Conservation (phyloP, 1,140 invertebrate genomes). For the Zeugodacus cucurbitae region DNA sequence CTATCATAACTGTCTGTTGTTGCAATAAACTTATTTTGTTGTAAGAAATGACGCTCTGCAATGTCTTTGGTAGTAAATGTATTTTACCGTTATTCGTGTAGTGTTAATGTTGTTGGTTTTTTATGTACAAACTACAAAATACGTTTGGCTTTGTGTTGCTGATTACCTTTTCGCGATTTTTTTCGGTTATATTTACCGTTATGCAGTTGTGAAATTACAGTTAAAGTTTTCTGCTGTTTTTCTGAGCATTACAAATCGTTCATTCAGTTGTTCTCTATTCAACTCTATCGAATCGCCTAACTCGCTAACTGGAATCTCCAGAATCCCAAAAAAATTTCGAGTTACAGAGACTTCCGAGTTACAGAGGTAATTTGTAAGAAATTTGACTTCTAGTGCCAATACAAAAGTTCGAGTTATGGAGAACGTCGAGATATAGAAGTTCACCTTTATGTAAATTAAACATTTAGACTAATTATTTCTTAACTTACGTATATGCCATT, state of each 20-base stretch:
- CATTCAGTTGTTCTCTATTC: too few species aligned
- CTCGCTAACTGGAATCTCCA: too few species aligned
- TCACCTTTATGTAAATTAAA: too few species aligned
- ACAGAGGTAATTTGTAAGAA: too few species aligned
- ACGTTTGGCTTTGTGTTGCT: not conserved
- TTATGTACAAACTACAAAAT: not conserved
- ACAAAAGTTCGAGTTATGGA: too few species aligned
- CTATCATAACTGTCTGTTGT: not conserved
- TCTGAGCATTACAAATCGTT: not conserved
- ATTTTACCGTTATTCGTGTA: not conserved
- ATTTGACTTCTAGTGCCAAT: too few species aligned
- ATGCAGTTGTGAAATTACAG: not conserved
- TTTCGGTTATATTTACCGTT: not conserved
- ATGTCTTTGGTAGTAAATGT: not conserved
- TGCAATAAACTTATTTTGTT: not conserved
- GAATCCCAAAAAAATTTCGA: too few species aligned
- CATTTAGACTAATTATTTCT: too few species aligned
- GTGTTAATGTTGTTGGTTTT: constrained; percentile 11
- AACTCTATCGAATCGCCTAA: too few species aligned
- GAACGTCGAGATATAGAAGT: too few species aligned
- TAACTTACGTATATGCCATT: too few species aligned
- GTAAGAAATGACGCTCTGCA: not conserved
- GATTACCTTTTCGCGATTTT: not conserved
- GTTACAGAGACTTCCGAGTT: too few species aligned
- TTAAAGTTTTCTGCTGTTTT: not conserved